Base-by-base conservation (phyloP, 2,888 invertebrate species). In the Malacosoma neustria region DNA sequence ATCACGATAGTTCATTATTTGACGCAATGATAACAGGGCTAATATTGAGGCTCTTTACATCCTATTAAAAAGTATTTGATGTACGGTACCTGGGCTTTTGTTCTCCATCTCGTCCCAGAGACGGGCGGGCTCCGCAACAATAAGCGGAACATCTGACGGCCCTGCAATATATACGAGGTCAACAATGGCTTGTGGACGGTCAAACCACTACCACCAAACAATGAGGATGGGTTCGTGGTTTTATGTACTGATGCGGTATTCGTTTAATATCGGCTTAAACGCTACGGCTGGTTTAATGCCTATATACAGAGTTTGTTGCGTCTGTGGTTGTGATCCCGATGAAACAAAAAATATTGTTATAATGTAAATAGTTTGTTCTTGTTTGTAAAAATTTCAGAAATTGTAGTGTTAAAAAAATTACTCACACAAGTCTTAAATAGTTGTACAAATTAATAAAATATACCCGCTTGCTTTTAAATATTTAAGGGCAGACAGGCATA, bases 161-260 rank as follows among this genome's bases (percentile, higher is more conserved):
- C 65, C 74, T 65, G 68, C 49, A 63, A 57, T 75, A 65, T 74
- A 77, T 66, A 65, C 36, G 29, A 31, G 11, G 37, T 33, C 43
- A 54, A 75, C 72, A 72, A 72, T 71, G 48, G 37, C 14, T 3
- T 49, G 54, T 44, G 68, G 58, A 48, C 47, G 74, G 49, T 54
- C 59, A 38, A 67, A 64, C 51, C 52, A 55, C 29, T 72, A 57
- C 52, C 43, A 51, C 46, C 47, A 45, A 46, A 81, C 73, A 81
- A 81, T 77, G 46, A 61, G 48, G 32, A 33, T 43, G 48, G 42
- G 51, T 49, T 51, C 45, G 49, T 46, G 37, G 14, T 46, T 39
- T 58, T 54, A 50, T 47, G 49, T 41, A 31, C 7, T 30, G 14
- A 33, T 40, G 36, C 32, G 38, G 32, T n/a, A 34, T 32, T 36